phyloP scores from a whole-genome alignment of 2,113 vertebrate genomes.

The Ardeotis arabs region DNA sequence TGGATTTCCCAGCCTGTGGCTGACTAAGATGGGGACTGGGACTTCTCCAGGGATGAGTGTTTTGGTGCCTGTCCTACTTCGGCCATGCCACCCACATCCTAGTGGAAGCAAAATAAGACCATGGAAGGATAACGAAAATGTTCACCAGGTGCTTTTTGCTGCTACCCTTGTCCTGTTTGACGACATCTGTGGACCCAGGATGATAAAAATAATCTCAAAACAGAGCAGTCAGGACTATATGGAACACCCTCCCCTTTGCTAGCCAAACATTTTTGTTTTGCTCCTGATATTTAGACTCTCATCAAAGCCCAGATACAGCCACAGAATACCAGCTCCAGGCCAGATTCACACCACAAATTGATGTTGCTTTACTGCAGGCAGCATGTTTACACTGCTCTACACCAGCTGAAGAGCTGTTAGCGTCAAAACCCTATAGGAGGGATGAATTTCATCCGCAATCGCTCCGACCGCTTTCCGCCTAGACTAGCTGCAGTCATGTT shows the following conservation, averaged over 20 bases:
- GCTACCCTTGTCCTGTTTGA: background rate
- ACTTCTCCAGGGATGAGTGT: background rate
- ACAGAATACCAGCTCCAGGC: background rate
- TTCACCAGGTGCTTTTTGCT: background rate
- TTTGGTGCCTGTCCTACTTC: conserved; percentile 5
- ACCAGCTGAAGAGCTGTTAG: background rate
- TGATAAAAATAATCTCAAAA: background rate
- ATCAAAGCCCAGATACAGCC: background rate
- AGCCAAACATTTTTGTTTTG: background rate
- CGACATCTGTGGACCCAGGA: background rate
- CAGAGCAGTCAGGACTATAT: background rate
- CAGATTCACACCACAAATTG: background rate
- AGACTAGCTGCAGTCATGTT: background rate
- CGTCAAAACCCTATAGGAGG: background rate
- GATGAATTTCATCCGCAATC: background rate
- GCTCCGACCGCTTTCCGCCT: background rate
- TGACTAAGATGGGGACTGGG: background rate
- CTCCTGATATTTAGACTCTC: background rate
- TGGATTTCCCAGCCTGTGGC: background rate
- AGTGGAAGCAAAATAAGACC: background rate
- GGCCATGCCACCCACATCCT: background rate
- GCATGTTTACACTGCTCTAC: background rate
- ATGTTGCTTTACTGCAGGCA: background rate
- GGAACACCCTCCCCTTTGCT: background rate
- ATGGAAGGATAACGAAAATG: background rate